Conservation (phyloP, 2,797 vertebrate genomes). For the Esox masquinongy region DNA sequence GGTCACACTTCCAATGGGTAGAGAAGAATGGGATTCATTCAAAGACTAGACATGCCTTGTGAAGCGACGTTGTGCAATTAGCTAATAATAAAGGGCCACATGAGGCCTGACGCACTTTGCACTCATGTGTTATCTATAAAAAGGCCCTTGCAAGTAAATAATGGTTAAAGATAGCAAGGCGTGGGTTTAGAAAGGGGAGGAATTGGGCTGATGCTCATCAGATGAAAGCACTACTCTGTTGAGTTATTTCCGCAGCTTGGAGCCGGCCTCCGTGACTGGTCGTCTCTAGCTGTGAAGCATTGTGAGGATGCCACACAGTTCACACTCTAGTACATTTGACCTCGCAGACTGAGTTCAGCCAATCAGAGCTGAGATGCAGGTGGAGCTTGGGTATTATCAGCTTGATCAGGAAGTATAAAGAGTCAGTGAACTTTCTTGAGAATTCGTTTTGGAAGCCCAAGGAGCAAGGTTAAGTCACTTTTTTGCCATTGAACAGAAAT, state of each 20-base stretch:
- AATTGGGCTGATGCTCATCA: neutral
- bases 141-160: constrained; percentile 23
- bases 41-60: constrained; percentile 21
- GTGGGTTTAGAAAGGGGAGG: neutral
- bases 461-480: neutral
- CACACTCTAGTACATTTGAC: neutral
- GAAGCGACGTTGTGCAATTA: constrained; percentile 31
- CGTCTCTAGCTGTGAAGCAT: constrained; percentile 16
- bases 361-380: neutral
- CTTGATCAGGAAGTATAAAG: neutral
- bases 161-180: constrained; percentile 29
- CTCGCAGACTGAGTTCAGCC: neutral
- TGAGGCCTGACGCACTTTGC: constrained; percentile 31
- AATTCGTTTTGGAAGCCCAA: neutral
- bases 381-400: neutral
- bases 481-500: neutral
- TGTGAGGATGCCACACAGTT: too few species aligned
- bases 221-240: neutral
- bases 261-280: neutral
- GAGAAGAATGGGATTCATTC: constrained; percentile 15
- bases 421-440: neutral
- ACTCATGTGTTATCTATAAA: constrained; percentile 35
- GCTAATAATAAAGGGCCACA: constrained; percentile 25
- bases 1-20: neutral
- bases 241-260: neutral